Conservation (phyloP, 2,888 invertebrate genomes). For the Ectemnius cavifrons region DNA sequence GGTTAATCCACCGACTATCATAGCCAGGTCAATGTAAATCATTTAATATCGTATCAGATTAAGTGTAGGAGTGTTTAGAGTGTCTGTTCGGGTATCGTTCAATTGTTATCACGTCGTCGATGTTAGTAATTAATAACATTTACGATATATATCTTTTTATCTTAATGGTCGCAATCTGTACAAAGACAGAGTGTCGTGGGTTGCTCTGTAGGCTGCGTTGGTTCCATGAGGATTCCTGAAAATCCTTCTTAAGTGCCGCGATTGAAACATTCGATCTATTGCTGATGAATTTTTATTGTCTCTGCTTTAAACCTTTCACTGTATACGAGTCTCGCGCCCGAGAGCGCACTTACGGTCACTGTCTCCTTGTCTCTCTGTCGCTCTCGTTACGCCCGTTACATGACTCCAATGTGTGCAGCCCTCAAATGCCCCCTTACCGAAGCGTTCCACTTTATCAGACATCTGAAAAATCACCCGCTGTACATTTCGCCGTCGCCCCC, state of each 20-base stretch:
- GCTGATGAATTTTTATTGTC: conserved; percentile 48
- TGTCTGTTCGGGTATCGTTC: background rate
- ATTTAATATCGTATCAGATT: background rate
- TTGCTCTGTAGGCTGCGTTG: conserved; percentile 46
- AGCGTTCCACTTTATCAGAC: conserved; percentile 16
- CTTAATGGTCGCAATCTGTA: conserved; percentile 40
- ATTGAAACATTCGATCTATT: conserved; percentile 34
- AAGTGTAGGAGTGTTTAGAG: background rate
- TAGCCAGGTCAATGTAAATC: background rate
- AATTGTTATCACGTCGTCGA: background rate
- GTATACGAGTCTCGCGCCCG: conserved; percentile 13
- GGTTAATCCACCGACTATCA: background rate
- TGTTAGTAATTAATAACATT: background rate
- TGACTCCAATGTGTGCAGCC: conserved; percentile 1
- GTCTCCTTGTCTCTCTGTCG: background rate
- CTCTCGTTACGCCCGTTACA: conserved; percentile 13
- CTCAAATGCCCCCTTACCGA: conserved; percentile 1
- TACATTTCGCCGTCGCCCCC: background rate
- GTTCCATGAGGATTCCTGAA: conserved; percentile 46
- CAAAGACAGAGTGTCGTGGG: conserved; percentile 7
- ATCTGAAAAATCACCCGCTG: conserved; percentile 27
- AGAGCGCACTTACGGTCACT: conserved; percentile 27
- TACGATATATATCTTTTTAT: conserved; percentile 28
- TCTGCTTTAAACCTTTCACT: conserved; percentile 41
- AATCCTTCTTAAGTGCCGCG: conserved; percentile 45